Base-by-base conservation (phyloP, 2,888 invertebrate genomes). In the Himalopsyche tibetana region DNA sequence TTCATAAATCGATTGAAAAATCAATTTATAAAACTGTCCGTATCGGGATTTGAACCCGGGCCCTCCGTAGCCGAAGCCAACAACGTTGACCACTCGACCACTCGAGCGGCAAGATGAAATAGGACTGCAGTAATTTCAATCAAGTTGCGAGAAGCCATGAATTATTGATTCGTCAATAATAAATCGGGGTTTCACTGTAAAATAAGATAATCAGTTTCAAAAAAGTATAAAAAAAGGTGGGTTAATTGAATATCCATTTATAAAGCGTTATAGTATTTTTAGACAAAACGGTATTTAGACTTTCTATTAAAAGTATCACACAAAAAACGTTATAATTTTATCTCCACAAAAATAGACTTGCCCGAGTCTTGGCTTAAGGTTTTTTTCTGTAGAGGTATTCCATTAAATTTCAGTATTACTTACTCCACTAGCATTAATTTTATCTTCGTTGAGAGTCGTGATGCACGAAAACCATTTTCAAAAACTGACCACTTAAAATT, bases 401-500 rank as follows among this genome's bases (percentile, higher is more conserved):
- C 55, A 55, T 55, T 55, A 55, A 55, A 55, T 19, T 63, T 2
- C 5, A 2, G 8, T 6, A 19, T 63, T 45, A 45, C 0, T 11
- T 63, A 63, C 63, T 51, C 63, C 15, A 19, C 63, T 19, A 63
- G 19, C 63, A 51, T 51, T 28, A 28, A 63, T n/a, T 63, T 63
- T 63, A 63, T 63, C 63, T 63, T 15, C 8, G 63, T 28, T 63
- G 63, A n/a, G 11, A 63, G 19, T 63, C 63, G 63, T 63, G 63
- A 63, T 19, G 63, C 63, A 63, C 63, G 63, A 63, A 63, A 19
- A 63, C 63, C 19, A 63, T 63, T 63, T 63, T 63, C 19, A 19
- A 63, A 63, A 63, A 63, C 63, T 63, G 63, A 63, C 63, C 63
- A 63, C 63, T 63, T 63, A 63, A 63, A 63, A 63, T 19, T 51